A percentile compares a stretch with the other conserved stretches of the same genome.
These are phyloP conservation scores for Psammodynastes pulverulentus DNA, from an alignment of 2,113 vertebrate species.

Conservation along the genomic window DNA sequence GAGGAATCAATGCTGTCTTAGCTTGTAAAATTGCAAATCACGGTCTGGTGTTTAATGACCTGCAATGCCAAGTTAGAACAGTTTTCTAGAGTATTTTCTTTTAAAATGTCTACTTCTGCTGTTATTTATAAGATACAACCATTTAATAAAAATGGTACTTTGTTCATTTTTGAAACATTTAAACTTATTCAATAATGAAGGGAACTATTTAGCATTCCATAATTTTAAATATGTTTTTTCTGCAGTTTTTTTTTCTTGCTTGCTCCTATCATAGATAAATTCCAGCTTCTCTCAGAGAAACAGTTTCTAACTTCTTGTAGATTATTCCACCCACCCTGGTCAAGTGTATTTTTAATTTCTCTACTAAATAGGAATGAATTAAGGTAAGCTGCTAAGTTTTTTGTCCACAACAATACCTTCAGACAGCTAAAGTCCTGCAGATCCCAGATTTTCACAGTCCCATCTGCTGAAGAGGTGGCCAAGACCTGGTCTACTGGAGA, in stretches of 20 bases:
- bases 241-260: background rate
- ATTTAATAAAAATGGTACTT: background rate
- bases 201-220: background rate
- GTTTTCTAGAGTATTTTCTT: background rate
- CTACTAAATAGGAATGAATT: background rate
- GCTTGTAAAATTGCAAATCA: background rate
- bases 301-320: background rate
- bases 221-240: background rate
- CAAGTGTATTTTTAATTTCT: background rate
- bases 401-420: constrained; percentile 74
- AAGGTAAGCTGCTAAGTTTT: background rate
- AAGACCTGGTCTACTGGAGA: constrained; percentile 91
- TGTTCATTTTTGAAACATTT: background rate
- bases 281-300: background rate
- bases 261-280: background rate
- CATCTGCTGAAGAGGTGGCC: constrained; percentile 88
- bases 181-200: background rate
- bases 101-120: background rate
- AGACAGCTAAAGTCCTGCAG: constrained; percentile 92
- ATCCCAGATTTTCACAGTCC: constrained; percentile 87
- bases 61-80: background rate
- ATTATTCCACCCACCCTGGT: background rate
- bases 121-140: background rate
- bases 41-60: background rate
- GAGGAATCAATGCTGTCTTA: background rate